Base-by-base conservation (phyloP, 2,888 invertebrate species). In the Drosophila kambysellisi region DNA sequence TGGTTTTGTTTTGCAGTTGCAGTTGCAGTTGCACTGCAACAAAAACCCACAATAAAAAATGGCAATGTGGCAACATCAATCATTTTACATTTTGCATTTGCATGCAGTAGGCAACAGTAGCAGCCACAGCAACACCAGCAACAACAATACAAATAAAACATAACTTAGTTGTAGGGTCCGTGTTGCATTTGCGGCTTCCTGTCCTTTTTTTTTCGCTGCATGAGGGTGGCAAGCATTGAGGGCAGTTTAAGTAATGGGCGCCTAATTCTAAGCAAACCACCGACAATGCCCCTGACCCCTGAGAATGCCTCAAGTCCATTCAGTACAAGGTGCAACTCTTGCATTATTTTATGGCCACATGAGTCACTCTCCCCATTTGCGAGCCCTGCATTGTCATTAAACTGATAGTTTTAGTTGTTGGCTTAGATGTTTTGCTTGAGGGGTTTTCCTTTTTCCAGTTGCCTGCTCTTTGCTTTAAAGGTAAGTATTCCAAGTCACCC, bases 11-110 rank as follows among this genome's bases (percentile, higher is more conserved):
- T 54, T 37, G 25, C 25, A 11, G 35, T 33, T 32, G 37, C 61
- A 33, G 2, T 4, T 37, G 25, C 25, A 11, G 35, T 33, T 32
- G 37, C 61, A 33, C 4, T 4, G 41, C 71, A 57, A 35, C 33
- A 52, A 54, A 50, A 77, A 52, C 15, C 61, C 71, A 37, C 35
- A 67, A 51, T 60, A 69, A 73, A 52, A 83, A 72, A 66, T 65
- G 53, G 57, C 73, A 84, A 69, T 75, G 63, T 79, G 88, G 89
- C 86, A 82, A 88, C 88, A 87, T 87, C 87, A 90, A 87, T 90
- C 87, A 87, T 85, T 83, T 71, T 61, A 70, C 63, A 76, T 82
- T 69, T 70, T 69, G 74, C 83, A 88, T 83, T 78, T 78, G 83
- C 86, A 75, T 72, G 67, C 71, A 56, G 58, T 74, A 62, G 67